A percentile compares a stretch with the other conserved stretches of the same genome.
Evolutionary conservation across 2,113 vertebrate species (phyloP).

Genomic region (Willisornis vidua): DNA sequence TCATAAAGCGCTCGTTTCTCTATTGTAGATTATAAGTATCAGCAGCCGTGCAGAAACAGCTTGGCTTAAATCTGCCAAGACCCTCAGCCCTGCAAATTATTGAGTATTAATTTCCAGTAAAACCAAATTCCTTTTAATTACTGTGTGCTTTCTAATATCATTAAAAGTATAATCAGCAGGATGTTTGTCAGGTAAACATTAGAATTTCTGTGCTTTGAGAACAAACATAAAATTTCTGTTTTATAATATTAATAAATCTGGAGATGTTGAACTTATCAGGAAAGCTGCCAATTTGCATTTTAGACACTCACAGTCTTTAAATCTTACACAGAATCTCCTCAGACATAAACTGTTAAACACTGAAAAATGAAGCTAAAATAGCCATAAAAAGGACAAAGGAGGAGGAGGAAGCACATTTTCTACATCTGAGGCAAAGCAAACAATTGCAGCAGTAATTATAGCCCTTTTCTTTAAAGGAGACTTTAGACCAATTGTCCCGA

Average conservation of each 20-base stretch:
- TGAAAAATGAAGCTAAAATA: slow-evolving; percentile 12
- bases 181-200: background rate
- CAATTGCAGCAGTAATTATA: slow-evolving; percentile 69
- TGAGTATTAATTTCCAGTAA: background rate
- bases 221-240: background rate
- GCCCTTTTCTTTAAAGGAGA: slow-evolving; percentile 44
- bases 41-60: slow-evolving; percentile 9
- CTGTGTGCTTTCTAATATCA: background rate
- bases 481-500: slow-evolving; percentile 62
- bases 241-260: background rate
- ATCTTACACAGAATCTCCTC: background rate
- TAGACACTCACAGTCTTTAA: background rate
- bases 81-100: background rate
- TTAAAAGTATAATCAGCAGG: background rate
- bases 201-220: background rate
- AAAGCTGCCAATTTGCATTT: background rate
- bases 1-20: slow-evolving; percentile 33
- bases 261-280: background rate
- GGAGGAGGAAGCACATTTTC: slow-evolving; percentile 30
- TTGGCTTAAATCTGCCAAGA: slow-evolving; percentile 31
- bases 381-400: slow-evolving; percentile 12
- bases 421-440: slow-evolving; percentile 53
- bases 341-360: background rate
- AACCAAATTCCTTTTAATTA: background rate
- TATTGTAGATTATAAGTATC: slow-evolving; percentile 10